Base-by-base conservation (phyloP, 92 coral and sea anemone genomes). In the Plumapathes pennacea region DNA sequence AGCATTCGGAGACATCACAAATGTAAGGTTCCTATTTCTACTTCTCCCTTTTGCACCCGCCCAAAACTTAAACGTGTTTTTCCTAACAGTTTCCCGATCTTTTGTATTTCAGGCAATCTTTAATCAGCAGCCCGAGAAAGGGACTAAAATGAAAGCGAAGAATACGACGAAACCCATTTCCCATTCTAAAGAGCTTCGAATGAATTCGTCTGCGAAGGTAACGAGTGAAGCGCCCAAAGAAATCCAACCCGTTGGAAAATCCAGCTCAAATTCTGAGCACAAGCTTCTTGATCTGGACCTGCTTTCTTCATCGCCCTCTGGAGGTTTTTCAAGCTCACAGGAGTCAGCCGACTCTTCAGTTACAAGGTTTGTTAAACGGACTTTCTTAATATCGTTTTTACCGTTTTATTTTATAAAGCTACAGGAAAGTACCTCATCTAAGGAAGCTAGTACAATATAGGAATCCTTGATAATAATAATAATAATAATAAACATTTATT, bases 1-100 rank as follows among this genome's bases (percentile, higher is more conserved):
- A 25, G 97, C 92, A 0, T 91, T 91, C 50, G 96, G 97, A 5
- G 97, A 91, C 45, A 82, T 91, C 49, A 91, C 97, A 29, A 91
- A 91, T 47, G 97, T 90, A 80, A 69, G 88, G 15, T 32, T 46
- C 1, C 1, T 9, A 10, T 6, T 7, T 10, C 34, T 25, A 25
- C 12, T 0, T 1, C 10, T 25, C 2, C 14, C 32, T 11, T 27
- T 25, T 19, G 14, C 13, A 7, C 4, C 38, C 13, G 27, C 1
- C 22, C 21, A 1, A 27, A 5, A 6, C 19, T 14, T 54, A 6
- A 26, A 11, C 14, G 0, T 13, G 23, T 32, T 49, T 32, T 1
- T 32, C 43, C 37, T 54, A n/a, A n/a, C n/a, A n/a, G n/a, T n/a
- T n/a, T n/a, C n/a, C n/a, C n/a, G n/a, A n/a, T n/a, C n/a, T 31